Evolutionary conservation across 35 echinoderm and acorn worm species (phyloP), one percentile per base, ranked within the genome.

Genomic region (Lytechinus pictus): DNA sequence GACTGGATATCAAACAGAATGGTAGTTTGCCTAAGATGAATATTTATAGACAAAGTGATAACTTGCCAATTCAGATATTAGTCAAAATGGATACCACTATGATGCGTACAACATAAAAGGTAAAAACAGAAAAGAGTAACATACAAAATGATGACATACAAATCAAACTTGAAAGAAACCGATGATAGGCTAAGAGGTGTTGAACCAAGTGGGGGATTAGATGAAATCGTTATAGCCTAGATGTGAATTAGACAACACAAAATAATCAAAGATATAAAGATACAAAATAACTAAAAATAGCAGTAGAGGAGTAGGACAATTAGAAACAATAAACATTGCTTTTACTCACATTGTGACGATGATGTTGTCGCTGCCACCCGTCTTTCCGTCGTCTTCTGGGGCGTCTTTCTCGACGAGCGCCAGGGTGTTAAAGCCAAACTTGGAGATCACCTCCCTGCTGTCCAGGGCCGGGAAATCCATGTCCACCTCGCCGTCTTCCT

Each of bases 401-500:
- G 93, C 54, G 33, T 96, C 97, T 52, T 96, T 93, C 89, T 97
- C 97, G 3, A 97, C 96, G 51, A 97, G 96, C 19, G 98, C 97
- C 33, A 97, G 86, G 5, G 98, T 96, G 87, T 96, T 96, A 96
- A 99, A 97, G 33, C 98, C 98, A 95, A 99, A 99, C 94, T 97
- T 97, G 19, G 98, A 97, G 95, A 99, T 97, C 57, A 95, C 96
- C 94, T 99, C 98, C 86, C 95, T 92, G 94, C 95, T 97, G 56
- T 99, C 98, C 87, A 99, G 92, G 27, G 98, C 97, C 4, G 97
- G 98, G 86, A 97, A 99, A 86, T 97, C 98, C 0, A 89, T 97
- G 56, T 99, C 98, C 29, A 99, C 98, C 52, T 99, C 98, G 0
- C 98, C 98, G 87, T 99, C 98, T 61, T 99, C 98, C 94, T 99